phyloP scores from a whole-genome alignment of 2,888 invertebrate species.

The Micoletzkya japonica region DNA sequence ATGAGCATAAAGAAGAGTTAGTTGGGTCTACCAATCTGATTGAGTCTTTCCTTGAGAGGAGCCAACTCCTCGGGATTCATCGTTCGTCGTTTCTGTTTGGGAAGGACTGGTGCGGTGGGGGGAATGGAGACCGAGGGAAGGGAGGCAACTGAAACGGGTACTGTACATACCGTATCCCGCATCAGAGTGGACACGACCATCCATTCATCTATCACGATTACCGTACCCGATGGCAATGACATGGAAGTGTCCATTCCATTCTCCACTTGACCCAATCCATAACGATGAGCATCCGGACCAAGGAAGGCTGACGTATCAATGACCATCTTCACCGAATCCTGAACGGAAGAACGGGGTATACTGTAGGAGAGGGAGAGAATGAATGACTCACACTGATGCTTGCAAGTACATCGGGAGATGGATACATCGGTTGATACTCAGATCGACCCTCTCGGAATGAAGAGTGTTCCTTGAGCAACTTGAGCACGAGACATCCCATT shows the following conservation, averaged over 20 bases:
- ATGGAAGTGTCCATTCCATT: slow-evolving; percentile 1
- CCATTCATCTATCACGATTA: not conserved
- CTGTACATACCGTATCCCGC: no score
- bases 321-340: not conserved
- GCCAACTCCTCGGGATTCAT: slow-evolving; percentile 21
- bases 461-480: not conserved
- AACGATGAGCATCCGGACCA: not conserved
- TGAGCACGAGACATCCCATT: not conserved
- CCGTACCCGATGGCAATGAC: not conserved
- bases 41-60: slow-evolving; percentile 24
- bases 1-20: not conserved
- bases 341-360: not conserved
- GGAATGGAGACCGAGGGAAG: not conserved
- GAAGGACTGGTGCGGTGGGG: not conserved
- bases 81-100: slow-evolving; percentile 19
- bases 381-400: not conserved
- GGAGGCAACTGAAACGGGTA: not conserved
- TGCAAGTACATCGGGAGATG: not conserved
- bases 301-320: slow-evolving; percentile 2
- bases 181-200: not conserved
- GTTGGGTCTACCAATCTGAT: slow-evolving; percentile 7
- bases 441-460: slow-evolving; percentile 13
- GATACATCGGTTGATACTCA: not conserved
- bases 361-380: not conserved
- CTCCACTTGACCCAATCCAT: slow-evolving; percentile 4